Base-by-base conservation (phyloP, 2,888 invertebrate genomes). In the Drosophila prolongata region DNA sequence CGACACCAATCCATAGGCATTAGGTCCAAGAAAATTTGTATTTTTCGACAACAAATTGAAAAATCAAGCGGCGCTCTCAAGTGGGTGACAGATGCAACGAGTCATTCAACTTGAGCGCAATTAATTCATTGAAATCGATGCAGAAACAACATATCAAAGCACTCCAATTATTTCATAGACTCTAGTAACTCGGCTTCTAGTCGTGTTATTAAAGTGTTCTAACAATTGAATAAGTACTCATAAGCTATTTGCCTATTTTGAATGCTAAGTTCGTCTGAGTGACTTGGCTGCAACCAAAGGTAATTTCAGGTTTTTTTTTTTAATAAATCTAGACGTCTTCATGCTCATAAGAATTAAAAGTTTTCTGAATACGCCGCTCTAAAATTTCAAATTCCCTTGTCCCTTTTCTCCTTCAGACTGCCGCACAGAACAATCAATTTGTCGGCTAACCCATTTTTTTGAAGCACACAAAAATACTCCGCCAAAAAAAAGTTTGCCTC, bases 1-100 rank as follows among this genome's bases (percentile, higher is more conserved):
- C 35, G 30, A 71, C 83, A 86, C 82, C 87, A 87, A 85, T 87
- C 61, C 85, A 85, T 89, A 84, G 72, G 49, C 68, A 84, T 78
- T 84, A 82, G 68, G 27, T 34, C 10, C 16, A 1, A 9, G 13
- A 35, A 65, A 75, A 75, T 75, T 75, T 75, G 75, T 75, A 75
- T 75, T 75, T 75, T 75, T 69, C 57, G 64, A 67, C 61, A 75
- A 72, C 66, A 76, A 66, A 73, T 70, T 65, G 66, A 65, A 58
- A 61, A 68, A 69, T 50, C 50, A 56, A 38, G 50, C 55, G 6
- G 38, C 47, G 16, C 49, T 58, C 38, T 46, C 64, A 58, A 30
- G 64, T 76, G 72, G 65, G 72, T 73, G 73, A 75, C 69, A 75
- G 69, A 75, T 75, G 75, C 76, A 66, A 81, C 65, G 57, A 53